Base-by-base conservation (phyloP, 53 echinoderm and acorn worm genomes). In the Temnopleurus reevesii region DNA sequence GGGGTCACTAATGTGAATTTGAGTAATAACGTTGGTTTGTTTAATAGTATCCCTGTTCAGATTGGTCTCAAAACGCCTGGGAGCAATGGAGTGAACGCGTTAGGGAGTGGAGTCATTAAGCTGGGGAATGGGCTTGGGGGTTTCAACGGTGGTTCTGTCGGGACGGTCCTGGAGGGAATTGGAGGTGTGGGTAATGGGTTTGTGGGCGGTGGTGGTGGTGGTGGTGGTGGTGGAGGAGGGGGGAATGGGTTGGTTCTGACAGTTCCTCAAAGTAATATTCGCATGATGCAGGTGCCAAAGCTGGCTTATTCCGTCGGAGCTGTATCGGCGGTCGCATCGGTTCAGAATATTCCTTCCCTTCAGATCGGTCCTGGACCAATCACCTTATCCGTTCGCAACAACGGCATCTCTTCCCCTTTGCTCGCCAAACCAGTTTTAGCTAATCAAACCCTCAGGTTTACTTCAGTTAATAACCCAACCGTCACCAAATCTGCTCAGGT, bases 261-360 rank as follows among this genome's bases (percentile, higher is more conserved):
- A 2, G 27, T 47, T 15, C 65, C 66, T 4, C 71, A 17, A 8
- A 87, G 23, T 35, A 51, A 49, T 23, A 49, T 87, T 12, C 65
- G 31, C 17, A 5, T 87, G 46, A 51, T 87, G 65, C 31, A 66
- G 0, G 65, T 87, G 21, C 88, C 88, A 4, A 87, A 87, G 71
- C 76, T 87, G 46, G 88, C 88, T 21, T 31, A 65, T 65, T 87
- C 88, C 29, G 66, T 87, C 18, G 88, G 88, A 1, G 88, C 88
- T 26, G 88, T 87, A 4, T 87, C 88, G 2, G 88, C 88, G 29
- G 88, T 87, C 9, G 88, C 88, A 2, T 45, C 88, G 30, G 88
- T 66, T 38, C 86, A 60, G 45, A 86, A 86, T 61, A 86, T 60
- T 60, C 86, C 83, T 30, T 23, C 35, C 1, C 28, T 79, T 1